Conservation (phyloP, 2,888 invertebrate species). For the Mimumesa dahlbomi region DNA sequence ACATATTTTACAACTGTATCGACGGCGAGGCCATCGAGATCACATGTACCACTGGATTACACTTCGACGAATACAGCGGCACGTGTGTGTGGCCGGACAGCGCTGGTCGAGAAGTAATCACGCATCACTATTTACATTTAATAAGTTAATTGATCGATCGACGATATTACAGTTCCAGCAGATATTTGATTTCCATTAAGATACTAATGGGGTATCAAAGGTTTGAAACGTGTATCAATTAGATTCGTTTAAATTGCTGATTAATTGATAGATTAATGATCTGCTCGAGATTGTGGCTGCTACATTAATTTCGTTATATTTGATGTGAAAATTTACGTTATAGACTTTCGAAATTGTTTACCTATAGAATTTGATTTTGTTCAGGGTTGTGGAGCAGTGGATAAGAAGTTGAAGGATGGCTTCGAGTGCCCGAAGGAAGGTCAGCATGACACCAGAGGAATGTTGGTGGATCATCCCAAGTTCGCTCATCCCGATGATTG, state of each 20-base stretch:
- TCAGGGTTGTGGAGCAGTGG: conserved; percentile 76
- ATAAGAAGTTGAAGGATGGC: conserved; percentile 87
- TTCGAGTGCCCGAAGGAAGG: conserved; percentile 91
- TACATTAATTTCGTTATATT: too few species aligned
- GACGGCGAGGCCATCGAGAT: conserved; percentile 90
- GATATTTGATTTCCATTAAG: too few species aligned
- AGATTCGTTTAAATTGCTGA: too few species aligned
- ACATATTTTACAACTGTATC: conserved; percentile 94
- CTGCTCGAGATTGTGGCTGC: too few species aligned
- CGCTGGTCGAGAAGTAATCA: conserved; percentile 89
- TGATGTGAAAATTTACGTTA: too few species aligned
- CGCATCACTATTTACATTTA: too few species aligned
- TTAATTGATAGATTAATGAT: too few species aligned
- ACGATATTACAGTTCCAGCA: too few species aligned
- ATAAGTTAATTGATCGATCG: too few species aligned
- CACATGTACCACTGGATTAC: conserved; percentile 92
- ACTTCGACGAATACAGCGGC: conserved; percentile 94
- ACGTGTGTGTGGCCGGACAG: conserved; percentile 95
- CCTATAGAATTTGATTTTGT: neutral
- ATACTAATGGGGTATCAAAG: too few species aligned
- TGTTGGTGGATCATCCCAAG: conserved; percentile 90
- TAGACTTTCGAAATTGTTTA: too few species aligned
- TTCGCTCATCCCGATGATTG: conserved; percentile 93
- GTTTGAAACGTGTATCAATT: neutral
- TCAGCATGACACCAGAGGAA: conserved; percentile 86